These are phyloP conservation scores for Drosophila prosaltans DNA, from an alignment of 1,140 invertebrate genomes.

Conservation along the genomic window DNA sequence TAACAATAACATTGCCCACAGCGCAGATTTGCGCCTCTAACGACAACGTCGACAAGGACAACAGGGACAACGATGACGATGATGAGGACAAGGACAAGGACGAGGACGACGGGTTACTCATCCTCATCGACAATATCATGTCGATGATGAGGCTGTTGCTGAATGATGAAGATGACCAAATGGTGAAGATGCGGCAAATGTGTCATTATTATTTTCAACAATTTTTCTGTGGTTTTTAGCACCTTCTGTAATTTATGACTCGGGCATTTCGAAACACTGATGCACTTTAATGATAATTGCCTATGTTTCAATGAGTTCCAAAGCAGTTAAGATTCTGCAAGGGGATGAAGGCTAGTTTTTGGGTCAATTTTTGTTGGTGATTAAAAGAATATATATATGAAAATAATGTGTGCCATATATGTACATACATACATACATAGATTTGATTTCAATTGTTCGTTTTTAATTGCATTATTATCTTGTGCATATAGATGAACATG, in stretches of 20 bases:
- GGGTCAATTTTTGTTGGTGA: neutral
- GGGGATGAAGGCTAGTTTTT: neutral
- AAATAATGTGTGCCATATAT: neutral
- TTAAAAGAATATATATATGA: constrained; percentile 1
- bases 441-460: too few species aligned
- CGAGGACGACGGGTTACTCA: constrained; percentile 34
- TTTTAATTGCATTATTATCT: too few species aligned
- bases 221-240: constrained; percentile 56
- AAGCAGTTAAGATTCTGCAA: neutral
- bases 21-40: constrained; percentile 73
- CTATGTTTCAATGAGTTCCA: neutral
- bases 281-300: constrained; percentile 44
- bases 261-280: constrained; percentile 34
- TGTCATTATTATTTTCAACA: constrained; percentile 64
- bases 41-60: constrained; percentile 41
- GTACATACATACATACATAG: too few species aligned
- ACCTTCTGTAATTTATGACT: constrained; percentile 73
- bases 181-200: constrained; percentile 39
- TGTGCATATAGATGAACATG: too few species aligned
- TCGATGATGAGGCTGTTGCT: constrained; percentile 10
- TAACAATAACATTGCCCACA: constrained; percentile 75
- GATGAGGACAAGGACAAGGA: constrained; percentile 20
- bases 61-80: constrained; percentile 52
- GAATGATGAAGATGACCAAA: constrained; percentile 13
- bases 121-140: constrained; percentile 7